Base-by-base conservation (phyloP, 2,797 vertebrate species). In the Phaenicophaeus curvirostris region DNA sequence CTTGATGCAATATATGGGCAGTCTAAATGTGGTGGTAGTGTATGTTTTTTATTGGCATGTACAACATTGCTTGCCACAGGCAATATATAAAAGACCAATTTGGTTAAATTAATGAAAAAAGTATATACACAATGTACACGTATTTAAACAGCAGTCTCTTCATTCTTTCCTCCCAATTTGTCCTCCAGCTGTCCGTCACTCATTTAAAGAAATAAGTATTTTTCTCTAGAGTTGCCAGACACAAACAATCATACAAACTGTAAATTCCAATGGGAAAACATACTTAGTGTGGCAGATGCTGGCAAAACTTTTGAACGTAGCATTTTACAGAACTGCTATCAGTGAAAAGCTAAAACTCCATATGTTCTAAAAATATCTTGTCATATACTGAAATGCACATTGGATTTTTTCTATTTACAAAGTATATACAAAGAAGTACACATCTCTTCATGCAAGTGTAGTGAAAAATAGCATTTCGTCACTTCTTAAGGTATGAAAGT, bases 91-190 rank as follows among this genome's bases (percentile, higher is more conserved):
- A 96, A 80, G 93, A 95, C 96, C 86, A 94, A 84, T 96, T 95
- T 97, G 96, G 95, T 97, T 96, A 97, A 96, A 96, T 96, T 96
- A 97, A 95, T 89, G 90, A 95, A 94, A 96, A 96, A 96, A 94
- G 41, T 97, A 96, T 96, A 93, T 96, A 97, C 85, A 96, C 78
- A 95, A 95, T 96, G 95, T 95, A 96, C 91, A 97, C 28, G 94
- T 51, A 59, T 84, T 71, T 93, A 68, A 95, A 93, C 94, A 91
- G 23, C 21, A 55, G 25, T 24, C 27, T 74, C 69, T 62, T 30
- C 13, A 15, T 46, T 53, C 78, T 50, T n/a, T 24, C 53, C 82
- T 79, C 41, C 66, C 16, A 39, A 37, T 74, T 72, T 89, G 28
- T 57, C 92, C 37, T 73, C 78, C 57, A 54, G 30, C 48, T 81